Evolutionary conservation across 2,797 vertebrate species (phyloP).

Genomic region (Manis javanica): DNA sequence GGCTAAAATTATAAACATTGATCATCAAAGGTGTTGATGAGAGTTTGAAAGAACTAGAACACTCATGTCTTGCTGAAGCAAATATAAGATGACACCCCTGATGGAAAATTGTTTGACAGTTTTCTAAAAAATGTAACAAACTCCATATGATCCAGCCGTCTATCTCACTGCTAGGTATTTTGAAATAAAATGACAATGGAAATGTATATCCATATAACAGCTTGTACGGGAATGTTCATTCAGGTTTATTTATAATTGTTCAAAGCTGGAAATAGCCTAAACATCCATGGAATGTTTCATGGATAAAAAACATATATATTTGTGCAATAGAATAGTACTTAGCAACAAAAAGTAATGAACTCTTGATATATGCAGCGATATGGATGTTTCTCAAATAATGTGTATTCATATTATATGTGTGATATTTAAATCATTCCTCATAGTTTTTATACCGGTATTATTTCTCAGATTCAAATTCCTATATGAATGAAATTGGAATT

Average conservation of each 20-base stretch:
- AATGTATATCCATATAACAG: neutral
- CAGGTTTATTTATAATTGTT: neutral
- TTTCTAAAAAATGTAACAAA: neutral
- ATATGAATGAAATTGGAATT: neutral
- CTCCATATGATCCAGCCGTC: neutral
- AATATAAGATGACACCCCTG: neutral
- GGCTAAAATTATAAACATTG: neutral
- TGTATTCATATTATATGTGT: neutral
- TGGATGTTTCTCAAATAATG: neutral
- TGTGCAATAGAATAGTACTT: too few relatives aligned
- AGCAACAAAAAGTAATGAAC: neutral
- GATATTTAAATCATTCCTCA: neutral
- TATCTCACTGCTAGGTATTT: neutral
- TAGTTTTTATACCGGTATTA: neutral
- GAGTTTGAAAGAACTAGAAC: neutral
- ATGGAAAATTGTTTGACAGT: neutral
- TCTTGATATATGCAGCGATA: neutral
- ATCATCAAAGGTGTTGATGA: neutral
- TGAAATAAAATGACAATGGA: neutral
- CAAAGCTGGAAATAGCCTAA: neutral
- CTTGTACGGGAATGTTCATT: neutral
- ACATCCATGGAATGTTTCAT: neutral
- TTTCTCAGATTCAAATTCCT: neutral
- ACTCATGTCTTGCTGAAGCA: neutral
- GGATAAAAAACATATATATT: neutral